Base-by-base conservation (phyloP, 2,888 invertebrate species). In the Patella pellucida region DNA sequence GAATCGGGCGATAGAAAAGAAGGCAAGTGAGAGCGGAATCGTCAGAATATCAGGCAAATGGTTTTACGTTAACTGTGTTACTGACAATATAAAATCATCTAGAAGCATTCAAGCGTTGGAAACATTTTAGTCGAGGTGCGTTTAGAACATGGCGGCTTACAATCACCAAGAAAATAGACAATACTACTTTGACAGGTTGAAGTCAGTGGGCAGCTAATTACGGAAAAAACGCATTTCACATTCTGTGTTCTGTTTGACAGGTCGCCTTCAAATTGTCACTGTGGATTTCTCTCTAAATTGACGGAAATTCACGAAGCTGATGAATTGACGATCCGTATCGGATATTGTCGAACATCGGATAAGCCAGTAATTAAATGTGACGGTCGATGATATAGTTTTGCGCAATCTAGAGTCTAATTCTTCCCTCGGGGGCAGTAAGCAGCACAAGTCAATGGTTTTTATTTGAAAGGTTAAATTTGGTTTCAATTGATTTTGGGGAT, bases 221-320 rank as follows among this genome's bases (percentile, higher is more conserved):
- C 62, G 62, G 62, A 62, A 62, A 62, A 62, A 62, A 62, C 62
- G 62, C 62, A 23, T 62, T 62, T 62, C 23, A 62, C 62, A 23
- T 62, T 14, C 62, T 23, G 23, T 62, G 62, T 62, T 62, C 62
- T 62, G 23, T 62, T 19, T 78, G 78, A 78, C 78, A 75, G 75
- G 71, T 75, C 73, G 75, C 78, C 71, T 78, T 78, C 77, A 75
- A 71, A 71, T 75, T 78, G 78, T 78, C 77, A 78, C 72, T 52
- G 67, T 52, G 67, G 73, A 69, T 72, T 73, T 75, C 50, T 62
- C 27, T 68, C 15, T 74, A 51, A 74, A 71, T 74, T 73, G 71
- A 74, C 70, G 72, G 71, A 67, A 68, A 74, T 62, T 19, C 73
- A 73, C 78, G 68, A 73, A 69, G 52, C 72, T 73, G 72, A 68